Evolutionary conservation across 2,888 invertebrate genomes (phyloP).

Genomic region (Baccha elongata): DNA sequence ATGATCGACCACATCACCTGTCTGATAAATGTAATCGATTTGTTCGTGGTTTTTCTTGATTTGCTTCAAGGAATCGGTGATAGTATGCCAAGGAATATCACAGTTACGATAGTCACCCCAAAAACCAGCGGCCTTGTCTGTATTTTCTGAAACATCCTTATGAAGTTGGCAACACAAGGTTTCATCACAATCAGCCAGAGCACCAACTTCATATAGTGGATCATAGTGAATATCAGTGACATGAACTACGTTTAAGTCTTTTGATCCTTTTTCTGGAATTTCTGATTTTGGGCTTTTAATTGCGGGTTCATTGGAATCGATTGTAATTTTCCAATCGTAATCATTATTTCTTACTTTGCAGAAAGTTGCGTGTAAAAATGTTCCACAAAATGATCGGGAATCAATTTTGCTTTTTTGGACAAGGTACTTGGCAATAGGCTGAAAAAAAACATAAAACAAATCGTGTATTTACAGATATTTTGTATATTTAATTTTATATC

Average conservation of each 20-base stretch:
- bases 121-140: constrained; percentile 85
- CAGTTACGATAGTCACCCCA: constrained; percentile 93
- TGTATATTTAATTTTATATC: no score
- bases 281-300: constrained; percentile 76
- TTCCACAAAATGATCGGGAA: constrained; percentile 81
- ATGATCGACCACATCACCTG: constrained; percentile 94
- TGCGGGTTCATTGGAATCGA: constrained; percentile 25
- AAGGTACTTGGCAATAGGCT: constrained; percentile 87
- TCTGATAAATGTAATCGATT: constrained; percentile 89
- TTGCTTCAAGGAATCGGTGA: constrained; percentile 87
- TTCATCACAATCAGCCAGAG: constrained; percentile 88
- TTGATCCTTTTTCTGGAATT: constrained; percentile 74
- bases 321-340: constrained; percentile 78
- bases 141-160: constrained; percentile 73
- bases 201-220: constrained; percentile 86
- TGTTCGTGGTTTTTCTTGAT: constrained; percentile 85
- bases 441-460: constrained; percentile 71
- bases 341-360: constrained; percentile 74
- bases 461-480: no score
- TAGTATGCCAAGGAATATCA: constrained; percentile 88
- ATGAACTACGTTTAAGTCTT: constrained; percentile 78
- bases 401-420: constrained; percentile 82
- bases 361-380: constrained; percentile 77
- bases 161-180: constrained; percentile 89
- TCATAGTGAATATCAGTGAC: constrained; percentile 89